A percentile compares a stretch with the other conserved stretches of the same genome.
These are phyloP conservation scores for Fragum sueziense DNA, from an alignment of 2,888 invertebrate species.

Conservation along the genomic window DNA sequence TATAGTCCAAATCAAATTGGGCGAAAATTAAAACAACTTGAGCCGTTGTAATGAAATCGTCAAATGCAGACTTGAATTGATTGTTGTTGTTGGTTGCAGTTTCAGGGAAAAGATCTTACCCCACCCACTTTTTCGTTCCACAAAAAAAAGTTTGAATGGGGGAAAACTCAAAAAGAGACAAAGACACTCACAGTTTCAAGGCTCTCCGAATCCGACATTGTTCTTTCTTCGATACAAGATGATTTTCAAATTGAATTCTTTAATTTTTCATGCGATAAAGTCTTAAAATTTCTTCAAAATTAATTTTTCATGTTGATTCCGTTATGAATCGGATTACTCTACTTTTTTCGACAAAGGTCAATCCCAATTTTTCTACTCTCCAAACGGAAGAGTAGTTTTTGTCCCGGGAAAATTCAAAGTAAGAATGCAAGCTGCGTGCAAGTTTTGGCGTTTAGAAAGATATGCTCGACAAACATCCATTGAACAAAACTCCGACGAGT, in stretches of 20 bases:
- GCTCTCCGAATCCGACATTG: constrained; percentile 3
- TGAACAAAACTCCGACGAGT: constrained; percentile 31
- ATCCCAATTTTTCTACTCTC: neutral
- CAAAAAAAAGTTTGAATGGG: neutral
- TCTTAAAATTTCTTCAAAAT: neutral
- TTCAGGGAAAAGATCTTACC: neutral
- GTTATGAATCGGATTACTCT: constrained; percentile 1
- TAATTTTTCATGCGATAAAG: neutral
- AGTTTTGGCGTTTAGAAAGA: constrained; percentile 52
- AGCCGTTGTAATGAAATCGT: no score
- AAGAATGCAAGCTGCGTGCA: constrained; percentile 5
- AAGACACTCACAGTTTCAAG: constrained; percentile 2
- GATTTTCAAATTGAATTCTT: neutral
- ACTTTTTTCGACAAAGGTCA: neutral
- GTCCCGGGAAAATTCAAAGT: constrained; percentile 1
- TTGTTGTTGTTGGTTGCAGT: no score
- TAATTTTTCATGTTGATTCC: constrained; percentile 11
- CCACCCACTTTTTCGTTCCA: constrained; percentile 1
- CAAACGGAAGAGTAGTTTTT: neutral
- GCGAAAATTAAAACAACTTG: no score
- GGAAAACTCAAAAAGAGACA: neutral
- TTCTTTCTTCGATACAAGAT: neutral
- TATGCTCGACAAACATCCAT: constrained; percentile 50
- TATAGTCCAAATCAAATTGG: no score
- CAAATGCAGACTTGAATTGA: no score